Evolutionary conservation across 2,113 vertebrate species (phyloP), one percentile per base, ranked within the genome.

Genomic region (Synodontis membranacea): DNA sequence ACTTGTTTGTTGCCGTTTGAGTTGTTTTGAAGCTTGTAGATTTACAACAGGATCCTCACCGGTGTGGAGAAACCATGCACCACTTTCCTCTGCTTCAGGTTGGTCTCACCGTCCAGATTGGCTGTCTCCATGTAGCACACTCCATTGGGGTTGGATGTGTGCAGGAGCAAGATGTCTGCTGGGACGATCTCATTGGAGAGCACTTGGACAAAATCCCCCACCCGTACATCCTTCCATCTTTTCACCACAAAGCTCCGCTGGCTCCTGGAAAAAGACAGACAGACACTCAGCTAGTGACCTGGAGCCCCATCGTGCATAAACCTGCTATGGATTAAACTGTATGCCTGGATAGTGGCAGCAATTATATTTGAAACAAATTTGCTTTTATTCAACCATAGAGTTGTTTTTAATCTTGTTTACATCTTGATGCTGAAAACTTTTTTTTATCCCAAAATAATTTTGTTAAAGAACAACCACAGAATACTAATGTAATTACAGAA

Each of bases 91-190:
- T 97, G 97, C n/a, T 98, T 99, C 39, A 99, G 96, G 93, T 97
- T 99, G 79, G 96, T 98, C 92, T 99, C 98, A 54, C 97, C 98
- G 0, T 99, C 98, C 5, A 99, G 93, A 90, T 94, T 98, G 92
- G 97, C 93, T 0, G 97, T 99, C 86, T 99, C 97, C 79, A 98
- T 92, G 92, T 96, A 94, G 91, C 97, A 99, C 91, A 96, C 92
- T 0, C 96, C 94, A 0, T 93, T 96, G 87, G 94, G 96, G 88
- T 98, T 96, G 0, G 97, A 97, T 75, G 96, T 97, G 66, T 96
- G 88, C 44, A 99, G 93, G 66, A 99, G 95, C 7, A 99, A 95
- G 31, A 97, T 96, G 70, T 99, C 98, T 0, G 98, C 98, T 1
- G 97, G 97, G 87, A 99, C 88, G 64, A 96, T 96, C 93, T 99